Evolutionary conservation across 2,797 vertebrate genomes (phyloP).

Genomic region (Chaunax sp.): DNA sequence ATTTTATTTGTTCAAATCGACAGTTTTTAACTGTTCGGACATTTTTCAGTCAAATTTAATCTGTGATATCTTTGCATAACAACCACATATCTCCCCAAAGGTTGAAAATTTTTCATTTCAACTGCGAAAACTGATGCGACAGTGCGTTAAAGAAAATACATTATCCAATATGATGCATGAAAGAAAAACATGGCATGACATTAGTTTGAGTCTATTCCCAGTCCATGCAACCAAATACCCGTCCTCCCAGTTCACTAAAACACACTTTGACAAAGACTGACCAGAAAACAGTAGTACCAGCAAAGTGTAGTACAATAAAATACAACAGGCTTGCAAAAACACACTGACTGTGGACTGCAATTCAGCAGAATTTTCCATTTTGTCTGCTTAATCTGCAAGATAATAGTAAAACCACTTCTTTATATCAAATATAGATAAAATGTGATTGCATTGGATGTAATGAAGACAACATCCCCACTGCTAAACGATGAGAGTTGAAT

Average conservation of each 20-base stretch:
- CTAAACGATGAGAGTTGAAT: not conserved
- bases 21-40: conserved; percentile 4
- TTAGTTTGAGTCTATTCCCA: conserved; percentile 47
- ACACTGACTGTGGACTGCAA: not conserved
- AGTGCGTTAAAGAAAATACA: conserved; percentile 7
- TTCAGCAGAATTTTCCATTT: not conserved
- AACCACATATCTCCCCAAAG: conserved; percentile 53
- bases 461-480: not conserved
- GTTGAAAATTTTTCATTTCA: conserved; percentile 48
- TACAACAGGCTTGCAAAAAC: not conserved
- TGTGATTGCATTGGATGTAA: not conserved
- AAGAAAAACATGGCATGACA: conserved; percentile 38
- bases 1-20: conserved; percentile 4
- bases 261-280: conserved; percentile 62
- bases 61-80: not conserved
- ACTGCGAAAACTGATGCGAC: conserved; percentile 42
- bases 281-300: conserved; percentile 63
- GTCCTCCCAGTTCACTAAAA: conserved; percentile 30
- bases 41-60: conserved; percentile 12
- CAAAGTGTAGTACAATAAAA: not conserved
- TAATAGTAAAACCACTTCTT: too few species aligned
- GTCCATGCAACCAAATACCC: conserved; percentile 9
- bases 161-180: conserved; percentile 56
- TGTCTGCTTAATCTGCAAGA: not conserved
- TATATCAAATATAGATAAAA: not conserved